Conservation (phyloP, 2,113 vertebrate genomes). For the Deroptyus accipitrinus region DNA sequence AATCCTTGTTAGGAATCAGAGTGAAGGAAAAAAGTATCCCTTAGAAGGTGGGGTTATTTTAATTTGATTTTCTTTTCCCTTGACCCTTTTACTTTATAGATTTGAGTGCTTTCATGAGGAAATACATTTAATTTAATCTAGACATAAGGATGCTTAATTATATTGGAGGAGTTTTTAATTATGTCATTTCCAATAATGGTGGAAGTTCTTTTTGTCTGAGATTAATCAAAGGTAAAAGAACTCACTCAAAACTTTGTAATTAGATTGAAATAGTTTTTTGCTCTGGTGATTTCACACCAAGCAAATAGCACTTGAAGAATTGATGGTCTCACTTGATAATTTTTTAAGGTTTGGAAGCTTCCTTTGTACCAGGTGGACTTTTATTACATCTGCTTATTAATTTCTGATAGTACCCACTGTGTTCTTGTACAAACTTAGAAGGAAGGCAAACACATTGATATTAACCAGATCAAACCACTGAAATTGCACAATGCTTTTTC, state of each 20-base stretch:
- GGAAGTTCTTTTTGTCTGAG: constrained; percentile 18
- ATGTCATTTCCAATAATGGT: not conserved
- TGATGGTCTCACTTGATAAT: not conserved
- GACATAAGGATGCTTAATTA: constrained; percentile 39
- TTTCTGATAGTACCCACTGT: not conserved
- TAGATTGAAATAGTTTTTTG: not conserved
- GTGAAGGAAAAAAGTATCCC: not conserved
- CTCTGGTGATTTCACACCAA: not conserved
- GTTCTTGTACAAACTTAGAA: not conserved
- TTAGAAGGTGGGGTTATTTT: not conserved
- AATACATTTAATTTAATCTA: constrained; percentile 29
- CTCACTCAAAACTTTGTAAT: not conserved
- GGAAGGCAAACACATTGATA: not conserved
- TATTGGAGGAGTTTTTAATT: constrained; percentile 30
- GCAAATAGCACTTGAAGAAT: not conserved
- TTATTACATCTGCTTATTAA: not conserved
- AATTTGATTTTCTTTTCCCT: not conserved
- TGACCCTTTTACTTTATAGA: not conserved
- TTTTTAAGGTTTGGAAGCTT: not conserved
- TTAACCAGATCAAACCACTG: not conserved
- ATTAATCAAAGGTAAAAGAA: constrained; percentile 14
- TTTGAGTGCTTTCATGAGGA: constrained; percentile 5
- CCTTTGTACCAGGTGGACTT: not conserved
- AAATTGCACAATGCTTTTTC: not conserved
- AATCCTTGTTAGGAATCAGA: not conserved